Evolutionary conservation across 2,797 vertebrate species (phyloP).

Genomic region (Pogonophryne albipinna): DNA sequence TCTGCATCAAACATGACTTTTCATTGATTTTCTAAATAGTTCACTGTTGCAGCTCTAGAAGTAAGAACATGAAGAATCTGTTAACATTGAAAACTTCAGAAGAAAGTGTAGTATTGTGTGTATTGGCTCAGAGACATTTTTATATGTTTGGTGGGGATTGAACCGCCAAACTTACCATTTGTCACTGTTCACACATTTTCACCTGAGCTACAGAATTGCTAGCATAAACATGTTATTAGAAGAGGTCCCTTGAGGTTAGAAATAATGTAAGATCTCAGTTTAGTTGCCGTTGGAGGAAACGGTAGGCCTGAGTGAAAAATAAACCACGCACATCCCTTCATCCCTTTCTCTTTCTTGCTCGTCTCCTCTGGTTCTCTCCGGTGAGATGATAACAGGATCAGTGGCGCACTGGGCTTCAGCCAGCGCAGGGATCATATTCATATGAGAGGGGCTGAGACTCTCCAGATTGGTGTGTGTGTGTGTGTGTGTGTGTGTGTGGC

Average conservation of each 20-base stretch:
- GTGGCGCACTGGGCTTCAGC: slow-evolving; percentile 70
- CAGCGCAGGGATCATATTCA: slow-evolving; percentile 77
- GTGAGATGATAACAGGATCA: slow-evolving; percentile 80
- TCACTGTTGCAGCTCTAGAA: no score
- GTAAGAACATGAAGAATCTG: not conserved
- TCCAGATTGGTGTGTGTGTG: slow-evolving; percentile 13
- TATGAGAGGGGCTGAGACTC: slow-evolving; percentile 72
- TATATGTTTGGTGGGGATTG: no score
- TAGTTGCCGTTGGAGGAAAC: slow-evolving; percentile 16
- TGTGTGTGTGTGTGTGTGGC: no score
- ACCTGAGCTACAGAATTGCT: slow-evolving; percentile 24
- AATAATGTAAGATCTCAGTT: slow-evolving; percentile 20
- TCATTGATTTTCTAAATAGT: no score
- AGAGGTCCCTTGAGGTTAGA: slow-evolving; percentile 15
- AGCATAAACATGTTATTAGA: slow-evolving; percentile 22
- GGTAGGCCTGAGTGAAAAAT: slow-evolving; percentile 41
- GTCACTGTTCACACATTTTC: not conserved
- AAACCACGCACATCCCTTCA: slow-evolving; percentile 40
- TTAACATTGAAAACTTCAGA: not conserved
- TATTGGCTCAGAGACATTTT: no score
- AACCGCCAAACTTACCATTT: slow-evolving; percentile 24
- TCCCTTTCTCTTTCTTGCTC: slow-evolving; percentile 15
- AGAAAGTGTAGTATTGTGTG: not conserved
- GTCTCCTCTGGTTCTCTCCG: slow-evolving; percentile 57
- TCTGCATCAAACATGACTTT: no score